Percentiles rank a stretch among this genome's conserved stretches.
phyloP scores from a whole-genome alignment of 2,888 invertebrate species.

The Thumatha senex region DNA sequence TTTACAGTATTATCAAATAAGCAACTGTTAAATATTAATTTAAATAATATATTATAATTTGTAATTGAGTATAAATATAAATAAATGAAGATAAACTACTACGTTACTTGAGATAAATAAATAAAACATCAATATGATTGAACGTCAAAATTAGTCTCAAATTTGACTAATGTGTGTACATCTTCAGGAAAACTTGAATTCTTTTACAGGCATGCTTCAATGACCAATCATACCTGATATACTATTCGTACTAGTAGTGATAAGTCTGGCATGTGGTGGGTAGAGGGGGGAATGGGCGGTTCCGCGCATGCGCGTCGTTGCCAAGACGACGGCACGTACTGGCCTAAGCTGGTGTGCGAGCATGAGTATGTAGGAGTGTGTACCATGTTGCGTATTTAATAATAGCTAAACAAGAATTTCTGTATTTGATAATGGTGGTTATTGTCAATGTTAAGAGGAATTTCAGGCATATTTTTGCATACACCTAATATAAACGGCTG shows the following conservation, averaged over 20 bases:
- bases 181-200: slow-evolving; percentile 8
- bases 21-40: too few species aligned
- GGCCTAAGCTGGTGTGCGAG: slow-evolving; percentile 54
- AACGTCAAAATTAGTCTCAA: too few species aligned
- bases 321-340: slow-evolving; percentile 85
- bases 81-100: too few species aligned
- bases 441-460: slow-evolving; percentile 6
- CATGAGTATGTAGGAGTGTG: slow-evolving; percentile 23
- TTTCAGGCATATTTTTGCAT: background rate
- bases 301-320: slow-evolving; percentile 84
- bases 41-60: too few species aligned
- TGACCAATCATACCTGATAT: slow-evolving; percentile 71
- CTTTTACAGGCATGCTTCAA: slow-evolving; percentile 40
- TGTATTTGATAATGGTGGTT: slow-evolving; percentile 32
- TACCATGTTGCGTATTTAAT: slow-evolving; percentile 35
- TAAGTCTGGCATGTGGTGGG: slow-evolving; percentile 44
- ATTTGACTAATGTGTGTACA: background rate
- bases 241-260: slow-evolving; percentile 41
- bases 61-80: too few species aligned
- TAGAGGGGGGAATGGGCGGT: slow-evolving; percentile 68
- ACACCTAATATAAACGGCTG: background rate
- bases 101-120: too few species aligned
- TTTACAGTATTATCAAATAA: too few species aligned
- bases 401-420: slow-evolving; percentile 41
- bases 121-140: too few species aligned